phyloP scores from a whole-genome alignment of 2,888 invertebrate genomes.

The Spilarctia lutea region DNA sequence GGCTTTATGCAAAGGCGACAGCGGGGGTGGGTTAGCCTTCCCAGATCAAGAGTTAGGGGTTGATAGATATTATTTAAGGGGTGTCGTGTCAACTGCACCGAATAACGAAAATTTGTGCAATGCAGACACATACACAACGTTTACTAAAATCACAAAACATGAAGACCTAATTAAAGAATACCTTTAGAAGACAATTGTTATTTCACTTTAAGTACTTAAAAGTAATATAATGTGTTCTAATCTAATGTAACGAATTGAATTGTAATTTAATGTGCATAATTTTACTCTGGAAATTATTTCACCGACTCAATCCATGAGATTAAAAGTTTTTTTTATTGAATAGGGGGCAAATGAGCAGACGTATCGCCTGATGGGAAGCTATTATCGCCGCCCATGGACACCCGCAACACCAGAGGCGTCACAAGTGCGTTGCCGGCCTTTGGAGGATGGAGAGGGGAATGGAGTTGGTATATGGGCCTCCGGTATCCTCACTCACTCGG shows the following conservation, averaged over 20 bases:
- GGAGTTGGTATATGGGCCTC: too few species aligned
- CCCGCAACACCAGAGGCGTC: too few species aligned
- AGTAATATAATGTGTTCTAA: background rate
- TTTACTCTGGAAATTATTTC: background rate
- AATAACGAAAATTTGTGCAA: slow-evolving; percentile 64
- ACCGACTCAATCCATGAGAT: background rate
- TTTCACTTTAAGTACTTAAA: background rate
- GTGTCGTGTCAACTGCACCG: slow-evolving; percentile 72
- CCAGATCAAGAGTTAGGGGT: slow-evolving; percentile 55
- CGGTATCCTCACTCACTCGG: too few species aligned
- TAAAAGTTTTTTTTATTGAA: too few species aligned
- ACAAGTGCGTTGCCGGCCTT: too few species aligned
- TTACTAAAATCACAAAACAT: slow-evolving; percentile 67
- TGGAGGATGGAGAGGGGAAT: too few species aligned
- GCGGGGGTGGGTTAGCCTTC: slow-evolving; percentile 75
- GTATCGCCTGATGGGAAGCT: too few species aligned
- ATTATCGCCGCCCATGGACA: too few species aligned
- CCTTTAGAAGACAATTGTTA: slow-evolving; percentile 26
- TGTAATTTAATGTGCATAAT: background rate
- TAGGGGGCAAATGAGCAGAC: too few species aligned
- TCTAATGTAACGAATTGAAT: background rate
- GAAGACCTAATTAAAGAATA: slow-evolving; percentile 66
- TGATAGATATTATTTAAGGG: slow-evolving; percentile 69
- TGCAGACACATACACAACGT: slow-evolving; percentile 61
- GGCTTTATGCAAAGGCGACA: slow-evolving; percentile 76